Conservation (phyloP, 1,140 invertebrate genomes). For the Temnothorax curvispinosus region DNA sequence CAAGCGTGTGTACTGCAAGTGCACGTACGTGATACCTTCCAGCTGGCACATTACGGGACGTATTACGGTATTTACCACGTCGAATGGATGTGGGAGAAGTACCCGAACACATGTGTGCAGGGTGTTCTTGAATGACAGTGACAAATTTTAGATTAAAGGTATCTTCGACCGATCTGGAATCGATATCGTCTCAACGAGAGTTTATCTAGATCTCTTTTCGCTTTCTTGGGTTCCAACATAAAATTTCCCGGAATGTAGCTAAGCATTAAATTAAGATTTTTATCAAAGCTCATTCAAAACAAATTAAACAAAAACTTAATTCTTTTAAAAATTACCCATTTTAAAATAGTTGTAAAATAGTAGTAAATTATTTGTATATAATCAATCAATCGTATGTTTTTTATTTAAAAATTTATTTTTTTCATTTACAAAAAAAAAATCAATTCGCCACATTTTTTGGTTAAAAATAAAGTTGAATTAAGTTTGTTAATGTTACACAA, state of each 20-base stretch:
- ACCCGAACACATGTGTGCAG: background rate
- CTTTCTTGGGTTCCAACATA: background rate
- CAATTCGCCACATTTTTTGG: background rate
- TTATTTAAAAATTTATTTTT: background rate
- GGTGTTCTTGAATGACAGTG: constrained; percentile 26
- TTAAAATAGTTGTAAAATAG: background rate
- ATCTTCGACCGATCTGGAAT: background rate
- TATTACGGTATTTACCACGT: constrained; percentile 32
- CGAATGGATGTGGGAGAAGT: constrained; percentile 13
- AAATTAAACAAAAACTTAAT: background rate
- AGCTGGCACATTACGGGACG: constrained; percentile 43
- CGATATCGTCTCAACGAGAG: background rate
- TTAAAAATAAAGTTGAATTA: background rate
- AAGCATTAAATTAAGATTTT: background rate
- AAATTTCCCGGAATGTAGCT: background rate
- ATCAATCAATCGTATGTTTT: background rate
- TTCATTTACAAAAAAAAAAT: background rate
- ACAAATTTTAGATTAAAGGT: constrained; percentile 29
- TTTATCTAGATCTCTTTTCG: background rate
- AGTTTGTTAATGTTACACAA: constrained; percentile 19
- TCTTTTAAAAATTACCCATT: background rate
- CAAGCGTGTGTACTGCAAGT: constrained; percentile 71
- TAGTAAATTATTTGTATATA: background rate
- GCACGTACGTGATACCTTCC: constrained; percentile 68
- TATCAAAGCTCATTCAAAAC: background rate